phyloP scores from a whole-genome alignment of 2,888 invertebrate species.

The Xestia xanthographa region DNA sequence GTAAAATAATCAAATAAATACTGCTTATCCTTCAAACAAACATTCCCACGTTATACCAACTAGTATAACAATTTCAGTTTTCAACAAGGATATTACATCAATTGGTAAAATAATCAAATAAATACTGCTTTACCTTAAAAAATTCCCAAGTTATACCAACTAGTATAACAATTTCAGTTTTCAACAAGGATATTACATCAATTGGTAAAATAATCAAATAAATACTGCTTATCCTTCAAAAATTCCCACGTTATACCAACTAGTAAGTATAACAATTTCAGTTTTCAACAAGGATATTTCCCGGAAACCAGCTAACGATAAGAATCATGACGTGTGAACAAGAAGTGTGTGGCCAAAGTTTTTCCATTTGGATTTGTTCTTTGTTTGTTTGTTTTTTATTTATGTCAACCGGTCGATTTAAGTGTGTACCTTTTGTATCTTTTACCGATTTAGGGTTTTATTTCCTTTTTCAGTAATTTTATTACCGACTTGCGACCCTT shows the following conservation, averaged over 20 bases:
- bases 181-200: no score
- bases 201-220: not conserved
- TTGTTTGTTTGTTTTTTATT: slow-evolving; percentile 46
- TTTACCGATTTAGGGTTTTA: slow-evolving; percentile 21
- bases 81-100: slow-evolving; percentile 33
- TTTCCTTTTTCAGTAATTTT: slow-evolving; percentile 15
- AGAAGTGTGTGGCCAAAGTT: slow-evolving; percentile 49
- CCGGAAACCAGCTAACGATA: slow-evolving; percentile 44
- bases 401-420: slow-evolving; percentile 36
- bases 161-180: no score
- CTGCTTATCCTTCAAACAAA: not conserved
- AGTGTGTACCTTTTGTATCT: slow-evolving; percentile 27
- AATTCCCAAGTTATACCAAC: no score
- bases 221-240: not conserved
- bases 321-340: slow-evolving; percentile 53
- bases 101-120: no score
- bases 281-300: slow-evolving; percentile 43
- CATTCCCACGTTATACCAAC: not conserved
- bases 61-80: slow-evolving; percentile 37
- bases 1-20: not conserved
- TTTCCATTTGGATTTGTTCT: slow-evolving; percentile 57
- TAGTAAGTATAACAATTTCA: slow-evolving; percentile 31
- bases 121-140: no score
- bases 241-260: not conserved
- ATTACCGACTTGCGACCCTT: not conserved